Evolutionary conservation across 1,140 invertebrate genomes (phyloP).

Genomic region (Diplogasteroides magnus): DNA sequence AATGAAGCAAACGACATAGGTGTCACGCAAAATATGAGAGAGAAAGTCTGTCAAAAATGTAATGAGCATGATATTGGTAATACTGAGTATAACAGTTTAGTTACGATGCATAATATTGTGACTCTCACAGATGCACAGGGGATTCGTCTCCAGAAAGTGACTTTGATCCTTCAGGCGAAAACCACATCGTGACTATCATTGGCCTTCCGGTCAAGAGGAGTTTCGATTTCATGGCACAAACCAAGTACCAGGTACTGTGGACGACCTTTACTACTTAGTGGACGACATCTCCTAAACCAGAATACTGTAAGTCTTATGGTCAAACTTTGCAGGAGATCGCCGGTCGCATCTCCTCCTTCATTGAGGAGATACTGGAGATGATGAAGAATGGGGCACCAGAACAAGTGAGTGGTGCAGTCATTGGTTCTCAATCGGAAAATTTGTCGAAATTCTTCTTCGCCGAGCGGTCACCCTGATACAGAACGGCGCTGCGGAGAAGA

Average conservation of each 20-base stretch:
- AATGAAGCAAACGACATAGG: no score
- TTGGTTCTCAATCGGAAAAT: no score
- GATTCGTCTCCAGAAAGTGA: no score
- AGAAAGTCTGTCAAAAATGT: background rate
- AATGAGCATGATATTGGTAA: background rate
- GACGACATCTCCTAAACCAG: background rate
- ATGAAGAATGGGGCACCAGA: constrained; percentile 21
- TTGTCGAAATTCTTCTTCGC: no score
- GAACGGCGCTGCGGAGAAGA: no score
- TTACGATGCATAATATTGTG: no score
- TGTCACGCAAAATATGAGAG: background rate
- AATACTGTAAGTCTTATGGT: background rate
- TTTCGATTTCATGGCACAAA: constrained; percentile 17
- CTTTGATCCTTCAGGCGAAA: background rate
- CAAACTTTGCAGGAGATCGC: constrained; percentile 23
- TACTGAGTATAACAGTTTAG: background rate
- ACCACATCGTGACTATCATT: constrained; percentile 5
- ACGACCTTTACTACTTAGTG: background rate
- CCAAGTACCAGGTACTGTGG: constrained; percentile 1
- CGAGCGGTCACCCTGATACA: no score
- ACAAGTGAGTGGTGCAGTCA: no score
- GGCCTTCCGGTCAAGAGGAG: background rate
- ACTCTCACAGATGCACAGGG: no score
- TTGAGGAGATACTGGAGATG: constrained; percentile 15
- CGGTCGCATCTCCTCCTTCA: constrained; percentile 21